These are phyloP conservation scores for Brachymystax lenok DNA, from an alignment of 2,797 vertebrate species.

Conservation along the genomic window DNA sequence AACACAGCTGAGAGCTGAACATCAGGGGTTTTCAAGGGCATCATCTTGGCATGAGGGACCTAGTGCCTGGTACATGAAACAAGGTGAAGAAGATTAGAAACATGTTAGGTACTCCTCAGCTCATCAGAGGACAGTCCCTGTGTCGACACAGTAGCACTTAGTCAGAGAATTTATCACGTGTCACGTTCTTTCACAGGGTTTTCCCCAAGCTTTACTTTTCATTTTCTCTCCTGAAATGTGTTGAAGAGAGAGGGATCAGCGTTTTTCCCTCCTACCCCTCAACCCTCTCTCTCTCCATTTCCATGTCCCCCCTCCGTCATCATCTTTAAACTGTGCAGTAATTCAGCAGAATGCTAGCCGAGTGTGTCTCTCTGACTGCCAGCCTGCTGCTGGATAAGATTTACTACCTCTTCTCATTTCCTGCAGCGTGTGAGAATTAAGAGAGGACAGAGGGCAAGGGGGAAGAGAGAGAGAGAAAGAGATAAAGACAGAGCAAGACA, in stretches of 20 bases:
- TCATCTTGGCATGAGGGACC: conserved; percentile 34
- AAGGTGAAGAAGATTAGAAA: conserved; percentile 62
- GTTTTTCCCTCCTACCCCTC: conserved; percentile 41
- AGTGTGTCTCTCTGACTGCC: conserved; percentile 56
- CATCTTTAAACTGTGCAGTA: conserved; percentile 57
- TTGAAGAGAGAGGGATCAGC: not conserved
- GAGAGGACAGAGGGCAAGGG: not conserved
- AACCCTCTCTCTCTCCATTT: conserved; percentile 59
- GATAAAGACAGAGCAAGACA: not conserved
- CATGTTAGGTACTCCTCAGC: conserved; percentile 50
- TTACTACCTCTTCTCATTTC: conserved; percentile 48
- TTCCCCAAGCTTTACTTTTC: not conserved
- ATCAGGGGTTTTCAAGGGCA: conserved; percentile 46
- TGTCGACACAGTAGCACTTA: conserved; percentile 32
- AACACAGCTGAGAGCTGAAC: conserved; percentile 32
- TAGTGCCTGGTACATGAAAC: conserved; percentile 53
- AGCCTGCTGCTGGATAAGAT: conserved; percentile 50
- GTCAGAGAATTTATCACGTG: not conserved
- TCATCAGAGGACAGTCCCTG: conserved; percentile 49
- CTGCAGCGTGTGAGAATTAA: conserved; percentile 22
- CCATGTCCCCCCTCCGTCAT: conserved; percentile 29
- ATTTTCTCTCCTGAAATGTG: not conserved
- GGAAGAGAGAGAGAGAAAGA: not conserved
- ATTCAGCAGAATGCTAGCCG: conserved; percentile 69
- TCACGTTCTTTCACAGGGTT: conserved; percentile 28